Evolutionary conservation across 2,888 invertebrate species (phyloP).

Genomic region (Stratiomys singularior): DNA sequence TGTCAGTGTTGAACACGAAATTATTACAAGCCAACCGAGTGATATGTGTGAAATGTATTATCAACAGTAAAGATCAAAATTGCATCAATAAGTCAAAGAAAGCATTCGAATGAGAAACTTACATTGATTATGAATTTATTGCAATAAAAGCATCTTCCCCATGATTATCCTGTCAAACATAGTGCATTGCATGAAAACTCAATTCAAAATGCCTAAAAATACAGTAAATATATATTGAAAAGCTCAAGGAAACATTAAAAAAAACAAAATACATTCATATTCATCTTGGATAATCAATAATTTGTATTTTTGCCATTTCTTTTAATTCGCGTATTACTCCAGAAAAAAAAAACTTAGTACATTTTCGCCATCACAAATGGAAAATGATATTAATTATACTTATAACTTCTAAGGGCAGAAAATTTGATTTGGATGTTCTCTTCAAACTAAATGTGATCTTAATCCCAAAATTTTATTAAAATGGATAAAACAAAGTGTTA

Average conservation of each 20-base stretch:
- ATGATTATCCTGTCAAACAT: neutral
- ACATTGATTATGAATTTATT: too few relatives aligned
- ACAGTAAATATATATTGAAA: neutral
- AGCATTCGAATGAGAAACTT: too few relatives aligned
- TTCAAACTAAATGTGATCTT: constrained; percentile 1
- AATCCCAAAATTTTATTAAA: constrained; percentile 14
- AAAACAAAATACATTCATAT: neutral
- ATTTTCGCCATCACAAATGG: neutral
- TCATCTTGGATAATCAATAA: neutral
- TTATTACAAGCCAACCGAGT: neutral
- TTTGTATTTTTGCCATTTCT: neutral
- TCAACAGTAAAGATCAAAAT: neutral
- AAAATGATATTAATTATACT: too few relatives aligned
- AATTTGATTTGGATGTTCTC: neutral
- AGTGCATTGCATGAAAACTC: neutral
- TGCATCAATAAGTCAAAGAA: neutral
- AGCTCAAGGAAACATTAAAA: neutral
- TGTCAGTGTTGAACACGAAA: constrained; percentile 22
- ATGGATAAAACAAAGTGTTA: constrained; percentile 13
- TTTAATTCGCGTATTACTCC: neutral
- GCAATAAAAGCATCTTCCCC: too few relatives aligned
- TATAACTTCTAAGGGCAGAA: neutral
- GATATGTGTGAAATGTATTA: neutral
- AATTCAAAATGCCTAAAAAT: neutral
- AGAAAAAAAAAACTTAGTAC: neutral